Conservation (phyloP, 2,113 vertebrate species). For the Leucopternis melanops region DNA sequence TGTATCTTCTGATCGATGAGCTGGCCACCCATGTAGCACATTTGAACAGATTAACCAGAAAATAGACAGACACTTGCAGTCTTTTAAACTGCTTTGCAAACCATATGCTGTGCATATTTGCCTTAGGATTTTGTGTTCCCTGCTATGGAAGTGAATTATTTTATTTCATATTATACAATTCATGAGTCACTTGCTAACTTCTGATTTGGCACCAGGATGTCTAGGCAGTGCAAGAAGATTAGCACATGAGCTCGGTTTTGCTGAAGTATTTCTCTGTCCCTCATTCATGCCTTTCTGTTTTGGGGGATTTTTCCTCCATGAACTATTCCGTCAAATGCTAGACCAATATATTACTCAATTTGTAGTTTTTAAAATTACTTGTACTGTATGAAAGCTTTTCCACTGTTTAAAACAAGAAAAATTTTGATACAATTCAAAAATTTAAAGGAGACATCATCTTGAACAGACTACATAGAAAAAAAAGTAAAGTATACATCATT, state of each 20-base stretch:
- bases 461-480: not conserved
- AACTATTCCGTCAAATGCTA: not conserved
- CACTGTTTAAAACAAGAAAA: not conserved
- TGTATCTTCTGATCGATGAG: accelerated
- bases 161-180: not conserved
- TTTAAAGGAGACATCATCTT: not conserved
- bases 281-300: not conserved
- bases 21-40: not conserved
- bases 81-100: not conserved
- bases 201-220: not conserved
- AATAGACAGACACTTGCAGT: not conserved
- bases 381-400: not conserved
- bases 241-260: not conserved
- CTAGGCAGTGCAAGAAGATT: not conserved
- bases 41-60: not conserved
- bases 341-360: not conserved
- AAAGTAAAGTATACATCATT: not conserved
- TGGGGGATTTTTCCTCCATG: not conserved
- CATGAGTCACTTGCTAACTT: not conserved
- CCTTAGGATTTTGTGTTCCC: not conserved
- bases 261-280: not conserved
- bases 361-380: not conserved
- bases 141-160: not conserved
- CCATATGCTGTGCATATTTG: not conserved
- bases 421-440: not conserved